Conservation (phyloP, 2,113 vertebrate genomes). For the Scomber scombrus region DNA sequence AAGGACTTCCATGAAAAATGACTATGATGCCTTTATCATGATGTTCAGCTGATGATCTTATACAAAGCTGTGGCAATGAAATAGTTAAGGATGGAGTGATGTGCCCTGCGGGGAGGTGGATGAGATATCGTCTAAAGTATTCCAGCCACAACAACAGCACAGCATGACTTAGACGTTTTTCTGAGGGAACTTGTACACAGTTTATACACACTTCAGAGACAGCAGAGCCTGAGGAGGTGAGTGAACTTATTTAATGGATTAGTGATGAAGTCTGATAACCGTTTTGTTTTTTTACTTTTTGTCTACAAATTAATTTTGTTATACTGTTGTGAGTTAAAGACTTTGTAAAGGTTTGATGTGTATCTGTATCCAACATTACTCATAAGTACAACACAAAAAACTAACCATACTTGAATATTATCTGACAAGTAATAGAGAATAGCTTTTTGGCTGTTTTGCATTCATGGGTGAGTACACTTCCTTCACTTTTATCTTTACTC, state of each 20-base stretch:
- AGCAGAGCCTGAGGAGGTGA: constrained; percentile 63
- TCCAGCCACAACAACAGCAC: constrained; percentile 50
- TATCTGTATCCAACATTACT: background rate
- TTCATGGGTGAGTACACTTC: constrained; percentile 39
- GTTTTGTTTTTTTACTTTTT: background rate
- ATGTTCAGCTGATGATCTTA: background rate
- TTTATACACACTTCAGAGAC: constrained; percentile 40
- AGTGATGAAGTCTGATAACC: background rate
- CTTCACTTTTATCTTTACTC: constrained; percentile 16
- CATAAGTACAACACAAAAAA: background rate
- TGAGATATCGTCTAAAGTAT: constrained; percentile 50
- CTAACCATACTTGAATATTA: constrained; percentile 1
- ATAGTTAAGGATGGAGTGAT: constrained; percentile 77
- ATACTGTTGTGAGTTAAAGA: too few relatives aligned
- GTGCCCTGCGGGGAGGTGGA: constrained; percentile 62
- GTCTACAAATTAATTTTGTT: background rate
- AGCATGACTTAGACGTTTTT: constrained; percentile 68
- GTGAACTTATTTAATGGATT: constrained; percentile 40
- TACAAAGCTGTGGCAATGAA: constrained; percentile 53
- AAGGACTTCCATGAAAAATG: too few relatives aligned
- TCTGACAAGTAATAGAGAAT: constrained; percentile 11
- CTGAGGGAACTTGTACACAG: constrained; percentile 39
- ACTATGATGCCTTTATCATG: background rate
- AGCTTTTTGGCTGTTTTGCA: constrained; percentile 10
- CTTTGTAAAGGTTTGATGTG: constrained; percentile 3